Evolutionary conservation across 2,888 invertebrate species (phyloP).

Genomic region (Nemoura dubitans): DNA sequence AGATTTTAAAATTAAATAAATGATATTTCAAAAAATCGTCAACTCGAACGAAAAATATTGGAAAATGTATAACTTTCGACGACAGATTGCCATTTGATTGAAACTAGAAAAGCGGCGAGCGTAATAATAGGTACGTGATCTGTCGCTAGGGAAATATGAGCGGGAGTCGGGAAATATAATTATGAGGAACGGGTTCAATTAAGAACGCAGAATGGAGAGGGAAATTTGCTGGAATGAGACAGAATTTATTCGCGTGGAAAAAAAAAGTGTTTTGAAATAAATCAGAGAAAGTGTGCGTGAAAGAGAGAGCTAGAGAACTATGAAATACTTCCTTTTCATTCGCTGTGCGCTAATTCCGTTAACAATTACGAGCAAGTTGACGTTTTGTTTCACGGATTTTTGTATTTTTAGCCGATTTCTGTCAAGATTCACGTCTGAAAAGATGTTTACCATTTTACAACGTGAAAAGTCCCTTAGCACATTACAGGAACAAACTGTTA

Average conservation of each 20-base stretch:
- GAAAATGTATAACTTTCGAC: too few relatives aligned
- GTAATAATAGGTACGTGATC: neutral
- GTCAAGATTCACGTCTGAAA: too few relatives aligned
- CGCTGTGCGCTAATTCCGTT: neutral
- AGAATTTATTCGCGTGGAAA: neutral
- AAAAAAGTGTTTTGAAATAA: neutral
- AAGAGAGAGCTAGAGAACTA: neutral
- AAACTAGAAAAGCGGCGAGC: neutral
- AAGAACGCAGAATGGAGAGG: neutral
- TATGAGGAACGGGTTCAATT: neutral
- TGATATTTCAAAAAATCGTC: too few relatives aligned
- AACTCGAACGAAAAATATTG: too few relatives aligned
- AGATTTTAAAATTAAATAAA: too few relatives aligned
- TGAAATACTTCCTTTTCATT: neutral
- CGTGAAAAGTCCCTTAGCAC: too few relatives aligned
- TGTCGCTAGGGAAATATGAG: neutral
- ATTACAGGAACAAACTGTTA: too few relatives aligned
- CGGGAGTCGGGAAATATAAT: neutral
- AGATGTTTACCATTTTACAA: too few relatives aligned
- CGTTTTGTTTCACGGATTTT: neutral
- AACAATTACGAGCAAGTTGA: neutral
- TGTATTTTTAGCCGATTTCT: too few relatives aligned
- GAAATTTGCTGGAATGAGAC: neutral
- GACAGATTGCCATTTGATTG: too few relatives aligned
- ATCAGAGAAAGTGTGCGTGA: neutral